Percentiles rank a stretch among this genome's conserved stretches.
Conservation (phyloP, 2,888 invertebrate genomes). For the Melipona beecheii region DNA sequence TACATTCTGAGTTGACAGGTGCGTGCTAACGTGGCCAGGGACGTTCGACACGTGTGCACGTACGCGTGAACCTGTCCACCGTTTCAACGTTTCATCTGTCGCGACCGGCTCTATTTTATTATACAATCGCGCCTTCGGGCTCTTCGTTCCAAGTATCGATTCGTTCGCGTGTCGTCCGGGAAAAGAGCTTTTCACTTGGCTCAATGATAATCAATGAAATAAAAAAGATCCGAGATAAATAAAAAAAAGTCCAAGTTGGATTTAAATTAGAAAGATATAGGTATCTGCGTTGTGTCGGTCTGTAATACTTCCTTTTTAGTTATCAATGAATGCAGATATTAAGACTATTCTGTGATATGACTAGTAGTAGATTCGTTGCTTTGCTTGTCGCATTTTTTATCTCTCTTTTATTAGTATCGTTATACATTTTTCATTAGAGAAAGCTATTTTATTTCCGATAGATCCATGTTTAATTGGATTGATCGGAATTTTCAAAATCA, state of each 20-base stretch:
- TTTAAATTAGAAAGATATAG: neutral
- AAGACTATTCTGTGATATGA: neutral
- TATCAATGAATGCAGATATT: neutral
- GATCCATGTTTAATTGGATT: neutral
- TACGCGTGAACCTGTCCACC: conserved; percentile 24
- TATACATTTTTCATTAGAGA: neutral
- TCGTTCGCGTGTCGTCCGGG: conserved; percentile 17
- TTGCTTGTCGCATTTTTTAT: neutral
- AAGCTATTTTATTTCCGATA: neutral
- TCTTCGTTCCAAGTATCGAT: conserved; percentile 37
- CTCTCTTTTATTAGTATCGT: neutral
- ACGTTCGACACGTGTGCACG: conserved; percentile 37
- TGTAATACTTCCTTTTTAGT: too few relatives aligned
- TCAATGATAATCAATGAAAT: conserved; percentile 6
- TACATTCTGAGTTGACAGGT: conserved; percentile 82
- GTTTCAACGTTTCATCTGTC: conserved; percentile 72
- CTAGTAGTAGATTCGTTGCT: neutral
- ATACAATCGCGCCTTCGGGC: conserved; percentile 44
- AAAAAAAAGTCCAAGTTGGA: too few relatives aligned
- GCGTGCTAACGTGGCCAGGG: conserved; percentile 60
- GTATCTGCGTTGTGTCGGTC: neutral
- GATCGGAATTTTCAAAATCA: neutral
- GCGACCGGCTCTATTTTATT: conserved; percentile 44
- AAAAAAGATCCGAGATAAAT: neutral
- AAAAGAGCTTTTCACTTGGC: conserved; percentile 15